Evolutionary conservation across 2,888 invertebrate genomes (phyloP), one percentile per base, ranked within the genome.

Genomic region (Tipula unca): DNA sequence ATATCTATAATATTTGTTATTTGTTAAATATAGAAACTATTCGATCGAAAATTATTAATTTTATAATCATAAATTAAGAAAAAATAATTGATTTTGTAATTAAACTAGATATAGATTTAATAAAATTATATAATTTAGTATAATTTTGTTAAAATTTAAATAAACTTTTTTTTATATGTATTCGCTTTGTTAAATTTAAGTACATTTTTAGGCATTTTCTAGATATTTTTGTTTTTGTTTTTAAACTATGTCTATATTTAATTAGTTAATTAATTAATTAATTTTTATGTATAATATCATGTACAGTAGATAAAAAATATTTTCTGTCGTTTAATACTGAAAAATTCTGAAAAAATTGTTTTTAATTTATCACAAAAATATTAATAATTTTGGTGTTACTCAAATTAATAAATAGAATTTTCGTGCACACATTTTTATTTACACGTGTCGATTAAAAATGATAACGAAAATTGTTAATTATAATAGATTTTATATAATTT

Each of bases 201-300:
- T 69, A 69, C 69, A 69, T 69, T 25, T 69, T 69, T 69, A 69
- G 69, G 69, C 69, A 69, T 69, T 69, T 69, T 69, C 69, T 69
- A 69, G 69, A 69, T 69, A 69, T 69, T 69, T 69, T 69, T 69
- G 8, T 69, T 39, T 39, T 39, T 13, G 5, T 48, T 48, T 48
- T 48, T 48, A 39, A 39, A 39, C 39, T 39, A 39, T 39, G 39
- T 39, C 6, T 39, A 39, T 48, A 17, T 48, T 48, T 1, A 48
- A 69, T 69, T 69, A 69, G 10, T 69, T 69, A 69, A 25, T 69
- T 48, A 48, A 48, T 3, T 69, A 25, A n/a, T 54, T 54, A 25
- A 32, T 32, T 6, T 32, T 32, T 54, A 1, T 13, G 8, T 54
- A 54, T 54, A 69, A 69, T 69, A 69, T 69, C 69, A 69, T 25